Conservation (phyloP, 2,113 vertebrate species). For the Polypterus bichir region DNA sequence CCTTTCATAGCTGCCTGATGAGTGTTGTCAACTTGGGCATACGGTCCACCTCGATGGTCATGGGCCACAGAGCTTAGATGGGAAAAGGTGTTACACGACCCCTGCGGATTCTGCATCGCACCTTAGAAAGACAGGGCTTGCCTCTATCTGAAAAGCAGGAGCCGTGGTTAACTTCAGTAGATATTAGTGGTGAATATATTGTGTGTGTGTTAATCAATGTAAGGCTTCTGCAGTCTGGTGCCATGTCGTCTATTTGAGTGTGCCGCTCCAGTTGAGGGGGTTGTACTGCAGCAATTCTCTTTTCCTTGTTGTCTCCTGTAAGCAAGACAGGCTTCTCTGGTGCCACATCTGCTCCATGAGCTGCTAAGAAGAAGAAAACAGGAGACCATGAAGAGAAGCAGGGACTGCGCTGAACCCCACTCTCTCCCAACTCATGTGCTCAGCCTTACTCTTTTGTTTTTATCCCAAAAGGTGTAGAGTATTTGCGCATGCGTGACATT, state of each 20-base stretch:
- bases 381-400: background rate
- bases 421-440: background rate
- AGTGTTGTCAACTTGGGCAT: no score
- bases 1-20: no score
- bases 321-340: conserved; percentile 39
- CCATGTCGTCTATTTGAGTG: conserved; percentile 32
- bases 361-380: conserved; percentile 23
- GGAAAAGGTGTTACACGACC: no score
- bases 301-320: conserved; percentile 40
- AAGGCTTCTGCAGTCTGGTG: background rate
- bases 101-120: no score
- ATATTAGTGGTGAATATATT: background rate
- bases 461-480: conserved; percentile 41
- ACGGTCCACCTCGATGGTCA: no score
- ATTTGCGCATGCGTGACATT: conserved; percentile 28
- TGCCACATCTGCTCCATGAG: conserved; percentile 51
- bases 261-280: conserved; percentile 56
- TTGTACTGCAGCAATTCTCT: conserved; percentile 43
- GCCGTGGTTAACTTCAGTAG: no score
- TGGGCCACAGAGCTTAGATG: no score
- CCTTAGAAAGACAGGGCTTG: no score
- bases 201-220: background rate
- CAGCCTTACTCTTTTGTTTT: conserved; percentile 43
- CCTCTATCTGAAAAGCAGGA: no score
- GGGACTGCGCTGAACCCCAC: background rate